Evolutionary conservation across 2,888 invertebrate species (phyloP).

Genomic region (Cryptus armator): DNA sequence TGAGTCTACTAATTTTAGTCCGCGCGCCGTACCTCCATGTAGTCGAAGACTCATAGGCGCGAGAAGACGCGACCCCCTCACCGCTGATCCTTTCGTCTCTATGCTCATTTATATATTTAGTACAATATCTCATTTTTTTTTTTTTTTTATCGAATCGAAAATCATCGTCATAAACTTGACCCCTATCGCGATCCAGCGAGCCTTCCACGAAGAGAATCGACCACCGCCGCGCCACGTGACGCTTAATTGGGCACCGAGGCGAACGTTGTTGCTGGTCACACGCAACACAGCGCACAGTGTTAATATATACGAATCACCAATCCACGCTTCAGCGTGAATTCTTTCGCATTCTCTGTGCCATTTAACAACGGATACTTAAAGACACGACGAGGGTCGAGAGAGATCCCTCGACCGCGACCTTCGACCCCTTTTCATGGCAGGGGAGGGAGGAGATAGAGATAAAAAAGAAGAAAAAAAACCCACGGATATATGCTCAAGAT

Average conservation of each 20-base stretch:
- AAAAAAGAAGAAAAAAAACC: background rate
- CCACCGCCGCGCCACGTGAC: conserved; percentile 32
- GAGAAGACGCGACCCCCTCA: conserved; percentile 29
- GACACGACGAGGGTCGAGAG: background rate
- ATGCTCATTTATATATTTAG: background rate
- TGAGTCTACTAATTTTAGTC: background rate
- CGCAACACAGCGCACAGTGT: background rate
- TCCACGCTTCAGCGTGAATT: conserved; percentile 55
- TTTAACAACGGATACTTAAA: background rate
- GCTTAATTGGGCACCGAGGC: conserved; percentile 36
- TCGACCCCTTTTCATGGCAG: background rate
- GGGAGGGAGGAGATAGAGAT: background rate
- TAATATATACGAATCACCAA: conserved; percentile 50
- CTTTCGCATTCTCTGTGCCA: background rate
- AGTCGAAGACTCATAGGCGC: conserved; percentile 68
- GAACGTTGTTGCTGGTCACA: conserved; percentile 7
- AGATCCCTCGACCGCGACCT: background rate
- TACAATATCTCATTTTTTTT: background rate
- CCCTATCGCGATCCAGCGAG: conserved; percentile 68
- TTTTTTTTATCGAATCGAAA: conserved; percentile 42
- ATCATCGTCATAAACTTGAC: conserved; percentile 70
- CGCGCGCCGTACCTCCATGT: conserved; percentile 66
- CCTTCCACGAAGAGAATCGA: background rate
- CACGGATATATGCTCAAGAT: background rate
- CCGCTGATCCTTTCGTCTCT: background rate